Base-by-base conservation (phyloP, 2,888 invertebrate species). In the Lasioglossum lativentre region DNA sequence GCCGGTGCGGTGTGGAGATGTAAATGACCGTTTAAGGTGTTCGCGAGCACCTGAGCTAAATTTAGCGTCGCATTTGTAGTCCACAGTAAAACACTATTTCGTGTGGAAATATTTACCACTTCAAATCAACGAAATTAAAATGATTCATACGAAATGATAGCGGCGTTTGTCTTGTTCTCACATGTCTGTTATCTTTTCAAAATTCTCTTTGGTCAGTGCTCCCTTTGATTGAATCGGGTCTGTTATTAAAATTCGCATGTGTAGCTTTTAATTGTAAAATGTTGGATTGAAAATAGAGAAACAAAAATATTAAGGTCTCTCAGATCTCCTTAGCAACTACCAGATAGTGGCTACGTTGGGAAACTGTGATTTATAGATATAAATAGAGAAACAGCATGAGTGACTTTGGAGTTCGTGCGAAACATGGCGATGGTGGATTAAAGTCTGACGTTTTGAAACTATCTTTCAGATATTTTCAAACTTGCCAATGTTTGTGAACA, bases 11-110 rank as follows among this genome's bases (percentile, higher is more conserved):
- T 27, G 70, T 27, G 78, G 78, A 85, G 78, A 85, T 83, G 85
- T 76, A 85, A 85, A 85, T 76, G 85, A 59, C 85, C 76, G 85
- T 83, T 83, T 85, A 85, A 79, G 79, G 85, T 76, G 66, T 74
- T 78, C 19, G 75, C 38, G 52, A 45, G 66, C 34, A 77, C n/a
- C 34, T 34, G 78, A 14, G 68, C 78, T 82, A 82, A 78, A 78
- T 85, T 75, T 78, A 85, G 78, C 59, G 30, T 27, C 34, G 59
- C 75, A n/a, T 52, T 68, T 68, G 38, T 68, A 38, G 23, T 34
- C 23, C 10, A 38, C 23, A 4, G 19, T 34, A 12, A 68, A 68
- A 68, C 23, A 23, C 66, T 19, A 34, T 34, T 34, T 66, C 34
- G 4, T 10, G 16, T 34, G 34, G 6, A 5, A 16, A 34, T 66